Evolutionary conservation across 2,888 invertebrate genomes (phyloP).

Genomic region (Hydroisotoma schaefferi): DNA sequence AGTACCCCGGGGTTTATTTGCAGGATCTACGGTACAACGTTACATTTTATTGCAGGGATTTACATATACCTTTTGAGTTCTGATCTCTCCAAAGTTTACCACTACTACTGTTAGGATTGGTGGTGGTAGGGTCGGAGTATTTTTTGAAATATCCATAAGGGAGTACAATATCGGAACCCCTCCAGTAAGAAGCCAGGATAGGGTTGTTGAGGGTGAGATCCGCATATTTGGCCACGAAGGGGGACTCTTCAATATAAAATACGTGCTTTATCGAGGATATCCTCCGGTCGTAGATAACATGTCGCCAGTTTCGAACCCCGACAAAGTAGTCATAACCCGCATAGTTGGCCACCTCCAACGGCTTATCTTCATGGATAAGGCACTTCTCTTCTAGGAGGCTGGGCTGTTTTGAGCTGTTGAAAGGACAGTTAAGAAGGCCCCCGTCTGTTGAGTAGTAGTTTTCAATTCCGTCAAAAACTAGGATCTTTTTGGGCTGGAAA

Average conservation of each 20-base stretch:
- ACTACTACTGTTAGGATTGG: too few relatives aligned
- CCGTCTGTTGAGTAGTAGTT: slow-evolving; percentile 14
- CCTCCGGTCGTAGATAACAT: slow-evolving; percentile 14
- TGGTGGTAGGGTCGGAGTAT: not conserved
- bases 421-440: slow-evolving; percentile 21
- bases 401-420: not conserved
- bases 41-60: too few relatives aligned
- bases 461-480: slow-evolving; percentile 16
- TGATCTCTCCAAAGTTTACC: too few relatives aligned
- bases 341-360: slow-evolving; percentile 7
- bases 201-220: slow-evolving; percentile 22
- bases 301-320: slow-evolving; percentile 18
- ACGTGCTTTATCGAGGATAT: slow-evolving; percentile 10
- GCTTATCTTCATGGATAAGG: slow-evolving; percentile 12
- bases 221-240: slow-evolving; percentile 16
- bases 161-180: slow-evolving; percentile 13
- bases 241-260: slow-evolving; percentile 23
- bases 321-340: slow-evolving; percentile 15
- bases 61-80: not conserved
- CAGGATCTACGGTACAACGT: too few relatives aligned
- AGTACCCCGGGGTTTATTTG: too few relatives aligned
- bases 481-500: slow-evolving; percentile 25
- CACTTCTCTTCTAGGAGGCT: slow-evolving; percentile 13
- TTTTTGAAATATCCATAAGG: slow-evolving; percentile 14
- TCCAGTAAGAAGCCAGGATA: slow-evolving; percentile 19